Percentiles rank a stretch among this genome's conserved stretches.
These are phyloP conservation scores for Mycetomoellerius zeteki DNA, from an alignment of 1,140 invertebrate species.

Conservation along the genomic window DNA sequence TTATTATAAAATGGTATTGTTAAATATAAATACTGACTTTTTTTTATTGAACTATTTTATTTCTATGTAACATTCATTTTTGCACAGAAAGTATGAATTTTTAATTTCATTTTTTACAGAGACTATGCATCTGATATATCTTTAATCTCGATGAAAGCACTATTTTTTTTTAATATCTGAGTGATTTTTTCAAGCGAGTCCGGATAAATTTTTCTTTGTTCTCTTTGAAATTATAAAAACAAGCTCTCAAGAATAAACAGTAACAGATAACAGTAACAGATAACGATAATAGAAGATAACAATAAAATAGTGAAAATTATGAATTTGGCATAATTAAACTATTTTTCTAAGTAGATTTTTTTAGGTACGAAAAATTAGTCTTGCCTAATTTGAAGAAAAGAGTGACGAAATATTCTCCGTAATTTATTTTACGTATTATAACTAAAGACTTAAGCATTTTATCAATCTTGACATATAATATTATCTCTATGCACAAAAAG, in stretches of 20 bases:
- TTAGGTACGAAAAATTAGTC: neutral
- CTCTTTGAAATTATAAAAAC: neutral
- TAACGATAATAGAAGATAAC: too few species aligned
- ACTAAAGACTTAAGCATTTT: neutral
- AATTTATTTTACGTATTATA: neutral
- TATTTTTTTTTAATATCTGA: neutral
- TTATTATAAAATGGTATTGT: too few species aligned
- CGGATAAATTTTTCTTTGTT: neutral
- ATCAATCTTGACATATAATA: constrained; percentile 14
- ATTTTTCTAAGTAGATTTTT: neutral
- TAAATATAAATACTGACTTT: too few species aligned
- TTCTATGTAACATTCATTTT: too few species aligned
- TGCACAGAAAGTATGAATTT: too few species aligned
- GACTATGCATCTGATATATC: too few species aligned
- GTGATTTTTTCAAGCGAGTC: neutral
- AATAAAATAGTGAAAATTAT: neutral
- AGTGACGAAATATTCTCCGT: neutral
- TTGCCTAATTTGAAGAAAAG: neutral
- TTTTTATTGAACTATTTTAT: too few species aligned
- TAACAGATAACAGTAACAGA: too few species aligned
- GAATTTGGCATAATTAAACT: neutral
- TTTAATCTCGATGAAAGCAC: too few species aligned
- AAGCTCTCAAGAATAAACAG: too few species aligned
- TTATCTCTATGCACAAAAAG: neutral
- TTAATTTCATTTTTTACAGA: too few species aligned